These are phyloP conservation scores for Phainopepla nitens DNA, from an alignment of 2,113 vertebrate genomes.

Conservation along the genomic window DNA sequence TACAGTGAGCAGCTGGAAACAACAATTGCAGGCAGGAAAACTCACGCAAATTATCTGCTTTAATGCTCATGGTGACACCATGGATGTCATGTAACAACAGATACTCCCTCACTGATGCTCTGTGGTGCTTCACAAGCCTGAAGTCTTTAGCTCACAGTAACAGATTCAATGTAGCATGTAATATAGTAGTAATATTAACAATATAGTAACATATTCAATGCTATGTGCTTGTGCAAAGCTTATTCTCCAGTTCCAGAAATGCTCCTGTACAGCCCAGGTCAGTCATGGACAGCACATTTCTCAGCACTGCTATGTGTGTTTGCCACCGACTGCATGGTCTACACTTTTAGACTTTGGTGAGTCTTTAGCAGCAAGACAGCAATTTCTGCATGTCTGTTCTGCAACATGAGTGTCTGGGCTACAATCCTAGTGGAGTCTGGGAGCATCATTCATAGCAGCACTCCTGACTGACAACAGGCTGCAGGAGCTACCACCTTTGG, in stretches of 20 bases:
- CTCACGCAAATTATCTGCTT: not conserved
- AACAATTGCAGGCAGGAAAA: not conserved
- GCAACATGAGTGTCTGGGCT: not conserved
- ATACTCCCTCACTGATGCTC: not conserved
- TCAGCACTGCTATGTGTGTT: not conserved
- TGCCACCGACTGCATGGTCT: rapidly evolving
- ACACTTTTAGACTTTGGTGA: not conserved
- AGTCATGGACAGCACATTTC: not conserved
- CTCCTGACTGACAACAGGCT: not conserved
- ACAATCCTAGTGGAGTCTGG: not conserved
- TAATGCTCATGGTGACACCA: not conserved
- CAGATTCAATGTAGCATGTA: not conserved
- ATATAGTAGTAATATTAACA: not conserved
- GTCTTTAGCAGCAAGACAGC: not conserved
- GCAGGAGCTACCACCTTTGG: not conserved
- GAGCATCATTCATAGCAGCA: not conserved
- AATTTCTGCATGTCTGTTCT: not conserved
- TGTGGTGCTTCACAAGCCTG: not conserved
- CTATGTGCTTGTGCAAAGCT: not conserved
- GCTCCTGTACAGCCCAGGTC: not conserved
- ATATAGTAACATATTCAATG: not conserved
- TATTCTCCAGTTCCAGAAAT: not conserved
- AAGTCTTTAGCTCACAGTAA: not conserved
- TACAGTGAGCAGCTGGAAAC: not conserved
- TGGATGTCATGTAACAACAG: not conserved